Percentiles rank a stretch among this genome's conserved stretches.
Evolutionary conservation across 2,888 invertebrate species (phyloP).

Genomic region (Bruchidius siliquastri): DNA sequence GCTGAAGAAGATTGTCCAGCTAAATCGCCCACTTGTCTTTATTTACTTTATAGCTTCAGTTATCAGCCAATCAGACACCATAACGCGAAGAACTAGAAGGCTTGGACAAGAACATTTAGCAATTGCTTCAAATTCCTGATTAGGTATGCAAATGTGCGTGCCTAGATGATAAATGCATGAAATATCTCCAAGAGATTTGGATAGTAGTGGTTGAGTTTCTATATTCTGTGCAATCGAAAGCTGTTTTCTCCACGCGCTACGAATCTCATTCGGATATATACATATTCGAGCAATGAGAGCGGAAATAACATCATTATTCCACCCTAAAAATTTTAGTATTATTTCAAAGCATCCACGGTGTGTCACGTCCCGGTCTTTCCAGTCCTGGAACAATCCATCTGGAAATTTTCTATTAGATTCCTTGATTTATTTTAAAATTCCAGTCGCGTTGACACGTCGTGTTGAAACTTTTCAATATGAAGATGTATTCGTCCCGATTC

Average conservation of each 20-base stretch:
- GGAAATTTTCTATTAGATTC: background rate
- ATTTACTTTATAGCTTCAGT: too few relatives aligned
- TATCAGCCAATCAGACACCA: too few relatives aligned
- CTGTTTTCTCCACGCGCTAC: background rate
- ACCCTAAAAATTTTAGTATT: background rate
- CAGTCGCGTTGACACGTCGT: background rate
- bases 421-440: background rate
- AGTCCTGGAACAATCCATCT: background rate
- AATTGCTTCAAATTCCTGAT: too few relatives aligned
- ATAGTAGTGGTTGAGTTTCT: background rate
- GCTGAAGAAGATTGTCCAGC: too few relatives aligned
- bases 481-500: background rate
- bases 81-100: too few relatives aligned
- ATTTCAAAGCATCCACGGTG: background rate
- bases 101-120: too few relatives aligned
- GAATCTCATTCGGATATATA: background rate
- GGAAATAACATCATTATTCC: background rate
- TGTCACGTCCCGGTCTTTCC: background rate
- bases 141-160: too few relatives aligned
- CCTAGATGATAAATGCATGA: too few relatives aligned
- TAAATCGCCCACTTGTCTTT: too few relatives aligned
- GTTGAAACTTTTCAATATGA: background rate
- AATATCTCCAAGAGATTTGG: too few relatives aligned
- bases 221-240: background rate
- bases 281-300: background rate